Percentiles rank a stretch among this genome's conserved stretches.
Evolutionary conservation across 2,113 vertebrate species (phyloP).

Genomic region (Epinephelus lanceolatus): DNA sequence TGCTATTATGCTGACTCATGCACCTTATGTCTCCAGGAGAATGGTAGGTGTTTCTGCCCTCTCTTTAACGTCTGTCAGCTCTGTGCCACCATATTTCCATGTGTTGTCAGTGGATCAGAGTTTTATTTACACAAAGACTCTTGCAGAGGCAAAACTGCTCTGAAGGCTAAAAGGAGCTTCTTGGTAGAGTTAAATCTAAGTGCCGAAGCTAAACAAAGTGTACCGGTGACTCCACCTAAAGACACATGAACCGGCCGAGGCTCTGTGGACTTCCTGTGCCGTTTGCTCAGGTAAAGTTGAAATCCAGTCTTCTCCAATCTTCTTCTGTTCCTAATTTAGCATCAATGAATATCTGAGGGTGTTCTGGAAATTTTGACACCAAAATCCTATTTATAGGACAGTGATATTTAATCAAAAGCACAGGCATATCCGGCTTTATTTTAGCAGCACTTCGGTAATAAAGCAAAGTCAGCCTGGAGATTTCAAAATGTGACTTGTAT

Average conservation of each 20-base stretch:
- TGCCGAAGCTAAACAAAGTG: slow-evolving; percentile 23
- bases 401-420: slow-evolving; percentile 61
- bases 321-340: slow-evolving; percentile 31
- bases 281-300: slow-evolving; percentile 12
- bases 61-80: slow-evolving; percentile 31
- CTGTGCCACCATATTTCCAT: slow-evolving; percentile 26
- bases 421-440: slow-evolving; percentile 38
- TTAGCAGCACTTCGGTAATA: slow-evolving; percentile 27
- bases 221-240: slow-evolving; percentile 1
- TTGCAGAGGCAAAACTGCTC: slow-evolving; percentile 20
- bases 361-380: slow-evolving; percentile 49
- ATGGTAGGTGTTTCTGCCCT: slow-evolving; percentile 37
- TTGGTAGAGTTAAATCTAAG: slow-evolving; percentile 14
- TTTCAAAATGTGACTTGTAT: background rate
- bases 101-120: slow-evolving; percentile 16
- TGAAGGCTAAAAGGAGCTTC: slow-evolving; percentile 16
- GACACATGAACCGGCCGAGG: background rate
- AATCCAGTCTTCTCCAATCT: slow-evolving; percentile 12
- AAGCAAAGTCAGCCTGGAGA: background rate
- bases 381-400: slow-evolving; percentile 46
- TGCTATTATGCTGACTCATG: slow-evolving; percentile 61
- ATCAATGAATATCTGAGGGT: slow-evolving; percentile 53
- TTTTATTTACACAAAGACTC: slow-evolving; percentile 39
- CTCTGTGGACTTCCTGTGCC: slow-evolving; percentile 4
- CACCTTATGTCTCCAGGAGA: slow-evolving; percentile 18